These are phyloP conservation scores for Hedychridium roseum DNA, from an alignment of 2,888 invertebrate genomes.

Conservation along the genomic window DNA sequence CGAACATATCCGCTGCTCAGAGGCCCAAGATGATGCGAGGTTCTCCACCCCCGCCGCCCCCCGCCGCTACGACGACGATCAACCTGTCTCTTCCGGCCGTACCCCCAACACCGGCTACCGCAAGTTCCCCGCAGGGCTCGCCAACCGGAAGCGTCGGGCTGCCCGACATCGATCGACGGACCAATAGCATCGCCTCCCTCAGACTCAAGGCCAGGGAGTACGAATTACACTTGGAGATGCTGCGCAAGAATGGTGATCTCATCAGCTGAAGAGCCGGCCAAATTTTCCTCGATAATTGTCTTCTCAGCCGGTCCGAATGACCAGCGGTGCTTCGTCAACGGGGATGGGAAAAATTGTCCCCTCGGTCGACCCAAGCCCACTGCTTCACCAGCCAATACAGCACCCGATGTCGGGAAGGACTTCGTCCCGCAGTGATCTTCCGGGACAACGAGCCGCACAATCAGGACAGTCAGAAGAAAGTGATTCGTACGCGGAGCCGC, in stretches of 20 bases:
- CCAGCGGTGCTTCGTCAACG: no score
- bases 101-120: conserved; percentile 33
- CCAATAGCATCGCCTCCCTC: conserved; percentile 87
- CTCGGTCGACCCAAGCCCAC: no score
- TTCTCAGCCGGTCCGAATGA: no score
- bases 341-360: no score
- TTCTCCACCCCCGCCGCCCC: conserved; percentile 59
- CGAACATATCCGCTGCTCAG: conserved; percentile 76
- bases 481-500: no score
- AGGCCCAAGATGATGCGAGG: conserved; percentile 64
- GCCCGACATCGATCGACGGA: conserved; percentile 82
- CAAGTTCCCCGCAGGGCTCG: conserved; percentile 46
- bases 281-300: no score
- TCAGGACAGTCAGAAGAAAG: no score
- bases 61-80: conserved; percentile 51
- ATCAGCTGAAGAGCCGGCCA: conserved; percentile 76
- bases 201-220: conserved; percentile 90
- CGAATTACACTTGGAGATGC: conserved; percentile 83
- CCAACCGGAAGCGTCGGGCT: conserved; percentile 61
- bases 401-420: no score
- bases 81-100: conserved; percentile 61
- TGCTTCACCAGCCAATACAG: no score
- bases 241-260: conserved; percentile 81
- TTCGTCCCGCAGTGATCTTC: no score
- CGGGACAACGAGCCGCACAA: no score